These are phyloP conservation scores for Stenoptilia bipunctidactyla DNA, from an alignment of 2,888 invertebrate species.

Conservation along the genomic window DNA sequence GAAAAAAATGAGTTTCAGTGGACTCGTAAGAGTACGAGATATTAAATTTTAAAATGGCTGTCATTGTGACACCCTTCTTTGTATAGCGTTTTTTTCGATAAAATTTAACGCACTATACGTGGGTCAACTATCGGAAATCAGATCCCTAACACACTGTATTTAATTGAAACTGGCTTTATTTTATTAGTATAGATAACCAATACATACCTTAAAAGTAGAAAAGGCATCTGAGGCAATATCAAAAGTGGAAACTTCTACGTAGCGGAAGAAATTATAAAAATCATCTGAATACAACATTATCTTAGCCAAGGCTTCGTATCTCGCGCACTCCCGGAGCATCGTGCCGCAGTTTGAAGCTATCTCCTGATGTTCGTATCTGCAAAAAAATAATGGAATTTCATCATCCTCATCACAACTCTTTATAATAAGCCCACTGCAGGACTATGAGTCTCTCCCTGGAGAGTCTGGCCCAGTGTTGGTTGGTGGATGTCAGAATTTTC, in stretches of 20 bases:
- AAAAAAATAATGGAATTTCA: constrained; percentile 27
- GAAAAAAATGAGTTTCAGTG: no score
- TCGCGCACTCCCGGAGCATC: constrained; percentile 98
- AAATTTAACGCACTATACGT: no score
- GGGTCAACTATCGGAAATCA: no score
- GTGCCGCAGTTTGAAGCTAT: constrained; percentile 99
- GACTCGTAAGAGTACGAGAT: no score
- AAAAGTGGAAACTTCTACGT: constrained; percentile 99
- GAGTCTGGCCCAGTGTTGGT: no score
- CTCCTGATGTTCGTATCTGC: constrained; percentile 97
- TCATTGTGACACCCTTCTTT: no score
- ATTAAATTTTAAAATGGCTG: no score
- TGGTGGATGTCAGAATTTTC: no score
- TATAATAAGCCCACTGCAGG: constrained; percentile 90
- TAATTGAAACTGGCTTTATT: no score
- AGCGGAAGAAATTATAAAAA: constrained; percentile 99
- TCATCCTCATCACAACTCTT: constrained; percentile 1
- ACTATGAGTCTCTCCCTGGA: constrained; percentile 98
- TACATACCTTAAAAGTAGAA: constrained; percentile 96
- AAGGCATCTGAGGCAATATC: constrained; percentile 99
- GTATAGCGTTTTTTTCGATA: no score
- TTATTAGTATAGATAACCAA: no score
- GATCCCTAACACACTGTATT: no score
- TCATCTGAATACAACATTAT: constrained; percentile 98
- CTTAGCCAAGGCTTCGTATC: constrained; percentile 98